Evolutionary conservation across 2,888 invertebrate genomes (phyloP).

Genomic region (Calephelis perditalis): DNA sequence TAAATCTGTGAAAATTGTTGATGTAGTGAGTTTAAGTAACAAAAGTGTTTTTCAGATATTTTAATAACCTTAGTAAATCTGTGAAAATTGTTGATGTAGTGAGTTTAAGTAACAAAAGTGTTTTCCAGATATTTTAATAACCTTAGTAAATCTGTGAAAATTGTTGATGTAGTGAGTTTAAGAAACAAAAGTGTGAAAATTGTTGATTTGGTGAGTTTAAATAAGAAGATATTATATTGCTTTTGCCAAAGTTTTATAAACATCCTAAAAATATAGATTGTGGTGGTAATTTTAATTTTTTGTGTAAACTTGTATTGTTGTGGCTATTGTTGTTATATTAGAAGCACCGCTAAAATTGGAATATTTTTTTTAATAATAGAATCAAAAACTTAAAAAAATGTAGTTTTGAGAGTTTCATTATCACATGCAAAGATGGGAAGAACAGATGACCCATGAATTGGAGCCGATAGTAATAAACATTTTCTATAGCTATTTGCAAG

Average conservation of each 20-base stretch:
- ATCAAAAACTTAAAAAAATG: background rate
- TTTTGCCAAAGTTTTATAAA: background rate
- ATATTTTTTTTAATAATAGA: background rate
- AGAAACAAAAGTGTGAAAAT: background rate
- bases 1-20: no score
- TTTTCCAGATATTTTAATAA: no score
- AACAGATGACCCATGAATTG: background rate
- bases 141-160: no score
- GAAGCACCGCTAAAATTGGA: background rate
- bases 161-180: no score
- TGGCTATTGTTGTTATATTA: background rate
- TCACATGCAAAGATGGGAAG: background rate
- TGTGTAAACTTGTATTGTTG: no score
- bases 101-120: no score
- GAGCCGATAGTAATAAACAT: background rate
- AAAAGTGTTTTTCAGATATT: no score
- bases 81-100: no score
- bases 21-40: no score
- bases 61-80: no score
- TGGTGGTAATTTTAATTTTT: no score
- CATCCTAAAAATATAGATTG: background rate
- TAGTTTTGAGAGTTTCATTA: background rate
- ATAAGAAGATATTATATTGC: background rate
- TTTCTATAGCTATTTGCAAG: background rate
- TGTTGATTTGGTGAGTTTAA: background rate